Base-by-base conservation (phyloP, 2,888 invertebrate genomes). In the Drosophila imparisetae region DNA sequence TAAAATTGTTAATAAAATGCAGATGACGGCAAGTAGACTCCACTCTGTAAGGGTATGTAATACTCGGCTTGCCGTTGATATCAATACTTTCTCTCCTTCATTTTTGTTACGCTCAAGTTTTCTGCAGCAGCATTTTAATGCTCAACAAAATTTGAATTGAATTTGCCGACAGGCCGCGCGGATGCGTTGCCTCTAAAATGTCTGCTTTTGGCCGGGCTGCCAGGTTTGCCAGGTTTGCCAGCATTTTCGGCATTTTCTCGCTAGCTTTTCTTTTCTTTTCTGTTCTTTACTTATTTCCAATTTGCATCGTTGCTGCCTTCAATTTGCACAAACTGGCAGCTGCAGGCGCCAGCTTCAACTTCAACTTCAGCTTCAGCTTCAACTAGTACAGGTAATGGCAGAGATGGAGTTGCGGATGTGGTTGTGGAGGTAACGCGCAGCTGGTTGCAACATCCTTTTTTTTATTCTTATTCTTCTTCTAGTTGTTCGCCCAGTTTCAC, bases 101-200 rank as follows among this genome's bases (percentile, higher is more conserved):
- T 13, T 34, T 38, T 40, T 30, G 29, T 42, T 32, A 30, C 30
- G 57, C 42, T 55, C 72, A 69, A 65, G 58, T 66, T 76, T 78
- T 66, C 58, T 68, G 65, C 81, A 74, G 70, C 82, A 74, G 76
- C 81, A 82, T 87, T 88, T 86, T 88, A 86, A 86, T 86, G 89
- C 86, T 88, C 88, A 78, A 86, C 86, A 80, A 85, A 85, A 86
- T 86, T 86, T 86, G 90, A 86, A 86, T 86, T 86, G 86, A 86
- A 90, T 86, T 86, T 86, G 86, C 86, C 81, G 75, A 88, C 86
- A 86, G 76, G 76, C 76, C 66, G 81, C 66, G 77, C 74, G 66
- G 77, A 66, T 66, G 74, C 63, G 66, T 81, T 64, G 68, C 64
- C 63, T 75, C 62, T 65, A 69, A 75, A 70, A 75, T 76, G 75